Percentiles rank a stretch among this genome's conserved stretches.
phyloP scores from a whole-genome alignment of 2,888 invertebrate species.

The Folsomia candida region DNA sequence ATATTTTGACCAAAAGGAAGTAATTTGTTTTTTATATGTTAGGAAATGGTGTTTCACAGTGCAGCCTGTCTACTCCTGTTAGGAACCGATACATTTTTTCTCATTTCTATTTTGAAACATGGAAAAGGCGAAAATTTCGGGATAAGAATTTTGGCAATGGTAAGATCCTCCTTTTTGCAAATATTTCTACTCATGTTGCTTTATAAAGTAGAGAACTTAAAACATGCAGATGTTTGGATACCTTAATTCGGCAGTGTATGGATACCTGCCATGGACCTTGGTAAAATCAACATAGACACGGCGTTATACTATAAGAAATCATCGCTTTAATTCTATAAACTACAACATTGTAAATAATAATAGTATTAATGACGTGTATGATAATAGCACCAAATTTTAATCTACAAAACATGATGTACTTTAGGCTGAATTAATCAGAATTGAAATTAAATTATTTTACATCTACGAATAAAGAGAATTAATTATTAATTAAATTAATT shows the following conservation, averaged over 20 bases:
- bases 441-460: no score
- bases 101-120: slow-evolving; percentile 29
- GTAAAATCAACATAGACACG: slow-evolving; percentile 19
- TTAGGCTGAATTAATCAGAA: no score
- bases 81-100: slow-evolving; percentile 26
- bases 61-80: slow-evolving; percentile 24
- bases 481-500: no score
- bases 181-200: background rate
- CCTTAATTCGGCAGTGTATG: slow-evolving; percentile 34
- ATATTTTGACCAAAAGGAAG: background rate
- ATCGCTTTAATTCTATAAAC: no score
- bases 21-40: background rate
- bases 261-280: slow-evolving; percentile 38
- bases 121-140: slow-evolving; percentile 16
- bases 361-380: no score
- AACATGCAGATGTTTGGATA: slow-evolving; percentile 30
- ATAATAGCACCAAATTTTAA: no score
- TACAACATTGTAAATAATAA: no score
- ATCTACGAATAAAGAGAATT: no score
- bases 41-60: slow-evolving; percentile 37
- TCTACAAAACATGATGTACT: no score
- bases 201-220: no score
- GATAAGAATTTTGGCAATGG: slow-evolving; percentile 28
- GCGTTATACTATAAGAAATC: no score
- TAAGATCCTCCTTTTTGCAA: slow-evolving; percentile 12